Evolutionary conservation across 2,797 vertebrate species (phyloP).

Genomic region (Poeciliopsis paucimaculata): DNA sequence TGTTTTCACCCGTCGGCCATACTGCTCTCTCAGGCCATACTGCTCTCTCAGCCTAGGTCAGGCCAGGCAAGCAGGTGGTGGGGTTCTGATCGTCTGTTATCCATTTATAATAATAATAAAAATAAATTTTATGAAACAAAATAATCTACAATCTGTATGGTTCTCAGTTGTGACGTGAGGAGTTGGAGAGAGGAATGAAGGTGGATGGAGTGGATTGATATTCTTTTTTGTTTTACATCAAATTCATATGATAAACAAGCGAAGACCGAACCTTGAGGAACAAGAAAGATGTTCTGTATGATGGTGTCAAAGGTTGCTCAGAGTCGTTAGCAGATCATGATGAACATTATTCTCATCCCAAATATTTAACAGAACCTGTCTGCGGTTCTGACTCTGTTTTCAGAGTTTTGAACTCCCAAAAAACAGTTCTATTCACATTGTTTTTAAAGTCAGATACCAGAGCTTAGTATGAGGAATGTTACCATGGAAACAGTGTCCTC

Average conservation of each 20-base stretch:
- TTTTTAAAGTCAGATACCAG: neutral
- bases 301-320: neutral
- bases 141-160: neutral
- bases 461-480: neutral
- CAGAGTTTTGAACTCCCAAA: neutral
- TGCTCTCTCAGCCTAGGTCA: too few relatives aligned
- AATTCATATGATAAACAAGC: neutral
- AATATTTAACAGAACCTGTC: neutral
- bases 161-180: neutral
- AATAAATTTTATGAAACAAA: neutral
- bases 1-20: neutral
- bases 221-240: too few relatives aligned
- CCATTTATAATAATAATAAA: neutral
- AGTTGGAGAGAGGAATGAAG: neutral
- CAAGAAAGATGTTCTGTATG: neutral
- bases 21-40: too few relatives aligned
- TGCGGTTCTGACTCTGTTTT: neutral
- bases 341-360: neutral
- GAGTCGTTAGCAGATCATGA: neutral
- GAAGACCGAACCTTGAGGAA: neutral
- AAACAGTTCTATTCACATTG: neutral
- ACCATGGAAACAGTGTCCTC: neutral
- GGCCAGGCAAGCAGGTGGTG: neutral
- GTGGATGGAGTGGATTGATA: neutral
- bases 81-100: neutral